phyloP scores from a whole-genome alignment of 2,888 invertebrate genomes.

The Gandaritis pyraliata region DNA sequence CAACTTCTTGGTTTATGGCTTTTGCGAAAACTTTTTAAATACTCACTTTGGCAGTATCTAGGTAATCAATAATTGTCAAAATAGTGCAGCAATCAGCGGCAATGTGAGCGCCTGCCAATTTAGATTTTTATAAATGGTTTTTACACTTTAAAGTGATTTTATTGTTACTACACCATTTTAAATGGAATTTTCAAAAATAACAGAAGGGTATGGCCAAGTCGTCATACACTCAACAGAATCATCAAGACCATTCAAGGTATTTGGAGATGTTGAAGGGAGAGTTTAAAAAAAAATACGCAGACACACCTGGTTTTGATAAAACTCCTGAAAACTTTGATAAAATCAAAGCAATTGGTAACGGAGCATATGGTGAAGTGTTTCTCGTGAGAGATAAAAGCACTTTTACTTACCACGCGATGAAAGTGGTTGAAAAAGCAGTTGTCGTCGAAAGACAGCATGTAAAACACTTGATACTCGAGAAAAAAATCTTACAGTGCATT shows the following conservation, averaged over 20 bases:
- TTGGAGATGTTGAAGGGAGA: constrained; percentile 69
- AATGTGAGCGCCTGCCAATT: constrained; percentile 25
- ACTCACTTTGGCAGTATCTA: background rate
- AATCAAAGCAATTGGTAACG: constrained; percentile 92
- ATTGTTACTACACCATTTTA: constrained; percentile 47
- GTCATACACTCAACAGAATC: constrained; percentile 58
- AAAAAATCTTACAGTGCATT: constrained; percentile 91
- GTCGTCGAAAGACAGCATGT: constrained; percentile 95
- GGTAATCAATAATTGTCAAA: constrained; percentile 11
- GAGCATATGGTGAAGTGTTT: constrained; percentile 95
- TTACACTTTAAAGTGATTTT: constrained; percentile 47
- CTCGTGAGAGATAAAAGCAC: constrained; percentile 86
- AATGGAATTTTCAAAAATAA: constrained; percentile 51
- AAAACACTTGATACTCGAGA: constrained; percentile 94
- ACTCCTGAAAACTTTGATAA: constrained; percentile 86
- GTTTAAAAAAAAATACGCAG: constrained; percentile 57
- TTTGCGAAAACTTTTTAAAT: too few species aligned
- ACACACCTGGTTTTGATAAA: constrained; percentile 46
- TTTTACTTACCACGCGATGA: constrained; percentile 92
- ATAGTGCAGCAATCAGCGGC: constrained; percentile 19
- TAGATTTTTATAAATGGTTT: constrained; percentile 47
- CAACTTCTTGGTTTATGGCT: too few species aligned
- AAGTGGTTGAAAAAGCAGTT: constrained; percentile 92
- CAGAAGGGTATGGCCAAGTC: constrained; percentile 62
- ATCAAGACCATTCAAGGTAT: constrained; percentile 66